Evolutionary conservation across 2,113 vertebrate genomes (phyloP).

Genomic region (Neogale vison): DNA sequence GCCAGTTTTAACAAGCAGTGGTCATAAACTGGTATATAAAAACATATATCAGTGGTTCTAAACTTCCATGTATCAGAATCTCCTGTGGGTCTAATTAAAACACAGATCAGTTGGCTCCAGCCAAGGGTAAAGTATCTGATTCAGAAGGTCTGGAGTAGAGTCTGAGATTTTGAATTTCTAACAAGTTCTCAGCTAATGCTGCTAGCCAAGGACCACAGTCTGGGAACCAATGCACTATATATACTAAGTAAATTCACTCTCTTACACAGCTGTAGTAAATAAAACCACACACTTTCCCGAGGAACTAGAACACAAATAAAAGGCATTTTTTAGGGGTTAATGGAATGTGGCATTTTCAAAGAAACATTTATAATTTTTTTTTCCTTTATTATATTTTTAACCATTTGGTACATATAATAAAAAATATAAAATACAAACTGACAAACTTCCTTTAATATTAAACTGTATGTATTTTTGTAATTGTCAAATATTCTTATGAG

Average conservation of each 20-base stretch:
- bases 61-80: not conserved
- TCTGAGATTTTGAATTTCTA: not conserved
- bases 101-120: not conserved
- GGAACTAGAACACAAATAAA: not conserved
- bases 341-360: not conserved
- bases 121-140: not conserved
- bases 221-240: not conserved
- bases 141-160: not conserved
- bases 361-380: not conserved
- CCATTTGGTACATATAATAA: not conserved
- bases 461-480: not conserved
- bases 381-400: not conserved
- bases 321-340: not conserved
- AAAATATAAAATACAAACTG: constrained; percentile 22
- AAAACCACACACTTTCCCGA: not conserved
- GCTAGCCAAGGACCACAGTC: not conserved
- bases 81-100: not conserved
- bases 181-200: not conserved
- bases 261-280: not conserved
- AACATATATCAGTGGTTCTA: not conserved
- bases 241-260: not conserved
- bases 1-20: not conserved
- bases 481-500: not conserved
- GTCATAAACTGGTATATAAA: not conserved
- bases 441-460: not conserved